Base-by-base conservation (phyloP, 2,888 invertebrate genomes). In the Clostera curtula region DNA sequence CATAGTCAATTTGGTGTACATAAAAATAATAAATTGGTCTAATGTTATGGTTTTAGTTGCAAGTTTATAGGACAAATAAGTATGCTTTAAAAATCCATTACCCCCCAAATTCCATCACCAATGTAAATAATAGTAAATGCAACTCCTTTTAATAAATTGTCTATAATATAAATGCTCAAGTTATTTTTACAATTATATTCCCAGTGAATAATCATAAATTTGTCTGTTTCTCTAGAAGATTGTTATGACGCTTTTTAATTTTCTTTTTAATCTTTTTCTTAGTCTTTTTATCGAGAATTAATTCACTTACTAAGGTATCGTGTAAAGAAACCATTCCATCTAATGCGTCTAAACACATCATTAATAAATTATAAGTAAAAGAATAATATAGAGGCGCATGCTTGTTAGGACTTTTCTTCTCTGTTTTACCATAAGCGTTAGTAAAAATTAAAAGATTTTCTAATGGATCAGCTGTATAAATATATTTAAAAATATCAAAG, bases 341-440 rank as follows among this genome's bases (percentile, higher is more conserved):
- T 1, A 82, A 56, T 0, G 72, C 30, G 34, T 80, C 75, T 25
- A 84, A 32, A 18, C 57, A 62, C 34, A 66, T 58, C 53, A 73
- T 59, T 3, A 83, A 37, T 31, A 71, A 31, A 19, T 69, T 63
- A 33, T 79, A 76, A 5, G 68, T 56, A 11, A 64, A 27, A 5
- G 54, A 56, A 28, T 80, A 82, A 37, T 70, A 77, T 5, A 47
- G 37, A 1, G 82, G 75, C 24, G 53, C 57, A 37, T 56, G 44
- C 7, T 64, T 50, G 31, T 73, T 63, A 0, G 64, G 23, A 3
- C 8, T 18, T 6, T 60, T 52, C 12, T 56, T 37, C 27, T 62
- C 49, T 11, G 56, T 46, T 45, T 71, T 65, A 1, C 71, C 49
- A 20, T 68, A 66, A 7, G 49, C 36, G 38, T 58, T 48, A 29